Evolutionary conservation across 2,113 vertebrate species (phyloP).

Genomic region (Gila orcuttii): DNA sequence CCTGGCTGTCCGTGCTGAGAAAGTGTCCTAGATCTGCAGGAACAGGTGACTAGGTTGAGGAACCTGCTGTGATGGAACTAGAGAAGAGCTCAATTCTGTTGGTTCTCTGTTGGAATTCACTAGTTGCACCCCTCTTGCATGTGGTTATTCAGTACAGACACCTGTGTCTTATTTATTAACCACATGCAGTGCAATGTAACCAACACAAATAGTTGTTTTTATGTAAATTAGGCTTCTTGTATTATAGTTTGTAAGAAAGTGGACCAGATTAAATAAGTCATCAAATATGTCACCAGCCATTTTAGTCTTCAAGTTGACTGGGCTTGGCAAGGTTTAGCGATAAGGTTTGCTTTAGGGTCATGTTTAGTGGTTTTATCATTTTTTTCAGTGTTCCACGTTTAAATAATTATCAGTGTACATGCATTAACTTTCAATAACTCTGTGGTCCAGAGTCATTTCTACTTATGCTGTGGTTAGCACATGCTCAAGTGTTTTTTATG

Average conservation of each 20-base stretch:
- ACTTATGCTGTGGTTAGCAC: too few relatives aligned
- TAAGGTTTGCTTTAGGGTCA: not conserved
- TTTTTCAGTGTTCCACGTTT: not conserved
- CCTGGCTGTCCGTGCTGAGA: constrained; percentile 22
- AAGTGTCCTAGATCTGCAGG: constrained; percentile 2
- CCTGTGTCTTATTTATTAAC: not conserved
- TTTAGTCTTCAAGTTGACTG: not conserved
- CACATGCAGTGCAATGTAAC: not conserved
- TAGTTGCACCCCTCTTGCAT: not conserved
- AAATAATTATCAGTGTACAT: not conserved
- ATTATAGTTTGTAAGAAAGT: not conserved
- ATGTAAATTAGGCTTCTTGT: not conserved
- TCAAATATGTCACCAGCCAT: not conserved
- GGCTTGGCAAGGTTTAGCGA: not conserved
- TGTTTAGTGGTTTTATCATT: not conserved
- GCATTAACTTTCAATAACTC: too few relatives aligned
- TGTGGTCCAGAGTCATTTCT: too few relatives aligned
- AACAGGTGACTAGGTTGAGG: constrained; percentile 44
- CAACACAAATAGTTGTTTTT: not conserved
- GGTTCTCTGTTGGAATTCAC: not conserved
- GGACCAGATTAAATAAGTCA: not conserved
- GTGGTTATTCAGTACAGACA: not conserved
- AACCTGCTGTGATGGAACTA: constrained; percentile 24
- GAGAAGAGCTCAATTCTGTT: not conserved
- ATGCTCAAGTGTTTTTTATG: too few relatives aligned